Evolutionary conservation across 1,140 invertebrate species (phyloP).

Genomic region (Pogonus chalceus): DNA sequence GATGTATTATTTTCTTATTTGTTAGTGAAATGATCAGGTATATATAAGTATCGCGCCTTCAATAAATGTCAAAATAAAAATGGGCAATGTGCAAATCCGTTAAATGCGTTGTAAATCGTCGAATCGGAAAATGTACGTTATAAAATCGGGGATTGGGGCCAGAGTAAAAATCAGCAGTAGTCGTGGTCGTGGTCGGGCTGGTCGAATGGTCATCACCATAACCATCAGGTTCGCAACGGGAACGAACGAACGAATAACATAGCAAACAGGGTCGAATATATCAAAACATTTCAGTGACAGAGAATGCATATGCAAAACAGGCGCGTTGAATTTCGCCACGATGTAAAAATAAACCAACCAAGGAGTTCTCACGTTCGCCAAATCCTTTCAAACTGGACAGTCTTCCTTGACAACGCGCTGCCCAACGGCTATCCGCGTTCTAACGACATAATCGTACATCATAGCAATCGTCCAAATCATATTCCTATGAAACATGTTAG

Average conservation of each 20-base stretch:
- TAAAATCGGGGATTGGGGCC: not conserved
- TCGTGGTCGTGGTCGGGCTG: too few relatives aligned
- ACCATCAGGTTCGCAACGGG: too few relatives aligned
- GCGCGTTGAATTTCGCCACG: not conserved
- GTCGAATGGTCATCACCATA: too few relatives aligned
- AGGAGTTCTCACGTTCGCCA: not conserved
- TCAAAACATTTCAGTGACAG: conserved; percentile 3
- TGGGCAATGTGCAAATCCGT: too few relatives aligned
- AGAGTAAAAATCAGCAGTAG: too few relatives aligned
- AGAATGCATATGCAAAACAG: not conserved
- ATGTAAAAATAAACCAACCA: not conserved
- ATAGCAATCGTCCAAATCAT: not conserved
- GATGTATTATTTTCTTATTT: too few relatives aligned
- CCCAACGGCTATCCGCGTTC: not conserved
- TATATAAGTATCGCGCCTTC: too few relatives aligned
- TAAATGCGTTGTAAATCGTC: not conserved
- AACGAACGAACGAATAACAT: too few relatives aligned
- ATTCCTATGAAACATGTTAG: not conserved
- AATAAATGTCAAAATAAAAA: not conserved
- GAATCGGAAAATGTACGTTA: not conserved
- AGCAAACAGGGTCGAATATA: too few relatives aligned
- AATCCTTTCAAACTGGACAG: not conserved
- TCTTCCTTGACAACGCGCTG: conserved; percentile 1
- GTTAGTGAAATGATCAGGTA: too few relatives aligned
- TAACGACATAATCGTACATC: conserved; percentile 4